These are phyloP conservation scores for Salticus scenicus DNA, from an alignment of 2,888 invertebrate genomes.

Conservation along the genomic window DNA sequence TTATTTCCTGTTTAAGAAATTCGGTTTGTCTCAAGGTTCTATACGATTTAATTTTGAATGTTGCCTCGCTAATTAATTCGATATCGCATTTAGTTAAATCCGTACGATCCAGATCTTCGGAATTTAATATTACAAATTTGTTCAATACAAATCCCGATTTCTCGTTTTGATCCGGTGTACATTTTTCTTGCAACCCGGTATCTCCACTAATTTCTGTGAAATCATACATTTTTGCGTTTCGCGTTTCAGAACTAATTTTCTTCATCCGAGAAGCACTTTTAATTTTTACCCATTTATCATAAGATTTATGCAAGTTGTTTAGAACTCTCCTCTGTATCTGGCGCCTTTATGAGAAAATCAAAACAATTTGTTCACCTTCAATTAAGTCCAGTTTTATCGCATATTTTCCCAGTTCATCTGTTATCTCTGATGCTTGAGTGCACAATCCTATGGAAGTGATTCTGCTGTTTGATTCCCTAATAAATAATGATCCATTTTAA, in stretches of 20 bases:
- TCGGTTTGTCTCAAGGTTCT: neutral
- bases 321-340: no score
- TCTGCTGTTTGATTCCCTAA: no score
- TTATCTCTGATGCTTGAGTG: no score
- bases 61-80: no score
- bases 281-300: neutral
- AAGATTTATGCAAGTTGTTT: slow-evolving; percentile 3
- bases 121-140: neutral
- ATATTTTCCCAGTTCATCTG: no score
- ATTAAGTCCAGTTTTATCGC: neutral
- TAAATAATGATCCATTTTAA: no score
- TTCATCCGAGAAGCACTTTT: no score
- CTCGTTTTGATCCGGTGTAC: no score
- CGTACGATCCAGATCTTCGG: slow-evolving; percentile 7
- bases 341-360: neutral
- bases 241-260: no score
- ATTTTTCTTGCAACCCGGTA: neutral
- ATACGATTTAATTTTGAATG: slow-evolving; percentile 2
- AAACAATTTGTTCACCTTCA: no score
- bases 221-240: neutral
- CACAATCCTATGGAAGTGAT: no score
- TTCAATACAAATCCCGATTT: neutral
- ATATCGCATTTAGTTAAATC: slow-evolving; percentile 7
- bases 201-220: neutral
- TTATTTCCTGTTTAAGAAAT: slow-evolving; percentile 1